These are phyloP conservation scores for Ginglymostoma cirratum DNA, from an alignment of 2,113 vertebrate genomes.

Conservation along the genomic window DNA sequence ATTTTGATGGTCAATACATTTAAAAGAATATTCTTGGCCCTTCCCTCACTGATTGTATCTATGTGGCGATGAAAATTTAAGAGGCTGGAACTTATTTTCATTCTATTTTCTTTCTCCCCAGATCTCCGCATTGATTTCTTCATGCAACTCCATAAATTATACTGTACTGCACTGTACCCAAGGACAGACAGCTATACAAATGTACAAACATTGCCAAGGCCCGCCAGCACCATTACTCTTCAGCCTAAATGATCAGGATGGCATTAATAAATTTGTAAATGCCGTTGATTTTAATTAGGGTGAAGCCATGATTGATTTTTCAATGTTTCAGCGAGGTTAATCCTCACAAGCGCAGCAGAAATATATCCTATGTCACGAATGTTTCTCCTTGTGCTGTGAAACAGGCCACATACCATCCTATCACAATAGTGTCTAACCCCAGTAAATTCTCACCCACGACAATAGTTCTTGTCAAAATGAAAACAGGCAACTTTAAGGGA, in stretches of 20 bases:
- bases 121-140: neutral
- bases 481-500: neutral
- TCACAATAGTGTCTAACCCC: no score
- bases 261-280: neutral
- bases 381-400: no score
- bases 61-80: neutral
- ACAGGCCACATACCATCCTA: neutral
- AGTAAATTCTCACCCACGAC: neutral
- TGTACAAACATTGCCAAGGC: neutral
- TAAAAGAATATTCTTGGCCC: neutral
- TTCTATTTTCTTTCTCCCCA: neutral
- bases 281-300: neutral
- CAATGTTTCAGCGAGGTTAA: neutral
- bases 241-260: neutral
- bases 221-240: neutral
- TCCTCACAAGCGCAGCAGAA: neutral
- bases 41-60: neutral
- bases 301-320: neutral
- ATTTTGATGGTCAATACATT: neutral
- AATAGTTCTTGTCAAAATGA: neutral
- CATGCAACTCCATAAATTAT: neutral
- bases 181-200: no score
- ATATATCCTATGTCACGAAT: neutral
- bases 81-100: neutral
- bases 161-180: no score